Conservation (phyloP, 1,140 invertebrate genomes). For the Heliconius melpomene region DNA sequence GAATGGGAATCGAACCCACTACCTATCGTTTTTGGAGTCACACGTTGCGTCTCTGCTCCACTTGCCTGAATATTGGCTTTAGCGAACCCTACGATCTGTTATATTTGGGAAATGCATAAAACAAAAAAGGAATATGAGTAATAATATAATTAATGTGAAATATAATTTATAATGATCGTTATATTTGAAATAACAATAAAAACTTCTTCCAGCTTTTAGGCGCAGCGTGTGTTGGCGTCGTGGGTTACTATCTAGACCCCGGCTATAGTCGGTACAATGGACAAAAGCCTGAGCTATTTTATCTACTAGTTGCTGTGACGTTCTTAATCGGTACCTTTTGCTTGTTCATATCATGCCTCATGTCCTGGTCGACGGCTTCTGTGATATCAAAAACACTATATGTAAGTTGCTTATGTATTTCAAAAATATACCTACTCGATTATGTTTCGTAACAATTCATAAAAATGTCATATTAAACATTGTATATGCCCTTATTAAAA, state of each 20-base stretch:
- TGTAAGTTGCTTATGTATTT: slow-evolving; percentile 83
- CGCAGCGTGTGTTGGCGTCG: slow-evolving; percentile 85
- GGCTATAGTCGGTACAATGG: slow-evolving; percentile 51
- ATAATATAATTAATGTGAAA: too few relatives aligned
- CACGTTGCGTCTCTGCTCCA: too few relatives aligned
- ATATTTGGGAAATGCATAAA: too few relatives aligned
- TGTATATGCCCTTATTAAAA: too few relatives aligned
- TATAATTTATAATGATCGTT: neutral
- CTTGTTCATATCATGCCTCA: slow-evolving; percentile 86
- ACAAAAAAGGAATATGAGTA: too few relatives aligned
- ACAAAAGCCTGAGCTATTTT: slow-evolving; percentile 85
- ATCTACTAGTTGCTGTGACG: slow-evolving; percentile 86
- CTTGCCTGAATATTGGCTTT: too few relatives aligned
- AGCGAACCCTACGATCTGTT: too few relatives aligned
- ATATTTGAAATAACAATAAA: neutral
- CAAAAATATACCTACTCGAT: too few relatives aligned
- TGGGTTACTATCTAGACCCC: slow-evolving; percentile 83
- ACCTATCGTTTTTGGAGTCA: too few relatives aligned
- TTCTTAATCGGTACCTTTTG: slow-evolving; percentile 90
- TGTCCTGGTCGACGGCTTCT: slow-evolving; percentile 88
- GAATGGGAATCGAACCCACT: too few relatives aligned
- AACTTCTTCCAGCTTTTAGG: slow-evolving; percentile 85
- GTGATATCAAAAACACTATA: slow-evolving; percentile 92
- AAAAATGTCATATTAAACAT: too few relatives aligned
- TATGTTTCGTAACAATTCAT: too few relatives aligned